Base-by-base conservation (phyloP, 2,888 invertebrate genomes). In the Rotaria magnacalcarata region DNA sequence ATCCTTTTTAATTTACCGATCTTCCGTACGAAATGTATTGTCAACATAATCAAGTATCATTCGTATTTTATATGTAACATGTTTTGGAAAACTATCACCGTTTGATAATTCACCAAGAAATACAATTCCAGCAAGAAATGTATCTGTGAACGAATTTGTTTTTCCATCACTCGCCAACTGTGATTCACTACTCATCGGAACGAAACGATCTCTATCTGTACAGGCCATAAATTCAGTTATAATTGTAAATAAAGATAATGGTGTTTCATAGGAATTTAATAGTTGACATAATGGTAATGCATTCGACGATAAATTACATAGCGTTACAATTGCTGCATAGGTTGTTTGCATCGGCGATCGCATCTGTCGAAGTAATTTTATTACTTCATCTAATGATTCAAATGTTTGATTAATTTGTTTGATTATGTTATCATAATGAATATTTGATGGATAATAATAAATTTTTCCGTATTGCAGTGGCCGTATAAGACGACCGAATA, bases 1-100 rank as follows among this genome's bases (percentile, higher is more conserved):
- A 50, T 50, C 50, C 10, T 50, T 5, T 11, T 14, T 50, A 50
- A 50, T 41, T n/a, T 58, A 80, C 50, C 75, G 86, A 80, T 87
- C 85, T 60, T 84, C 84, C 21, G 84, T 84, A 24, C 52, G 80
- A 52, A 43, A 84, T 85, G 87, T 85, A 47, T 60, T 67, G 74
- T 87, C 84, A n/a, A 84, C 85, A 21, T 50, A 7, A 52, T 52
- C 34, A 14, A 75, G 50, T 34, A 24, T 56, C 86, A 86, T 86
- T n/a, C 86, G 54, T 27, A 86, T 86, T 80, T 86, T 86, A 74
- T 86, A 86, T 47, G n/a, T 75, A 14, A 86, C 54, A 52, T 85
- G 74, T 80, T 80, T 86, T 21, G 86, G 86, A 50, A 86, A 60
- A 16, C 5, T 60, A 74, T 58, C 60, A 27, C 19, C 27, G 24